Conservation (phyloP, 2,888 invertebrate species). For the Chloromyia formosa region DNA sequence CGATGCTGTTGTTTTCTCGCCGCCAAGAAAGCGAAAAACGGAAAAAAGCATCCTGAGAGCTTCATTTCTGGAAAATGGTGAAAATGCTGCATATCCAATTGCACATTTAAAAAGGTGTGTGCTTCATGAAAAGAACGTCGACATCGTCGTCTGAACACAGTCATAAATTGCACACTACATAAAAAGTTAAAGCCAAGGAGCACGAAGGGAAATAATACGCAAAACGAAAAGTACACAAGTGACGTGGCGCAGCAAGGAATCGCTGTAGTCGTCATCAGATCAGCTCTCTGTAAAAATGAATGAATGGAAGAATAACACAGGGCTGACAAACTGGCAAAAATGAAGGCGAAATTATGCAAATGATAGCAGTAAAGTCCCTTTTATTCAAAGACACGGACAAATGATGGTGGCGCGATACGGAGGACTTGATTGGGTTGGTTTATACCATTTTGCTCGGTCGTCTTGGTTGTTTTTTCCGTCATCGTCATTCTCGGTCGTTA, state of each 20-base stretch:
- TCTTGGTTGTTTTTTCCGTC: too few species aligned
- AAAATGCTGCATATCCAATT: not conserved
- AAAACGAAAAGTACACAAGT: not conserved
- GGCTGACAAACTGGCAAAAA: constrained; percentile 39
- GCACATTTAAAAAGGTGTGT: not conserved
- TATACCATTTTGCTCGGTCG: not conserved
- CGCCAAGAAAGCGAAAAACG: not conserved
- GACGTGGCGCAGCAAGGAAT: not conserved
- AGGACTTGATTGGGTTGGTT: constrained; percentile 26
- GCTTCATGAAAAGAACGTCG: not conserved
- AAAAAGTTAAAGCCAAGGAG: not conserved
- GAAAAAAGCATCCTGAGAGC: not conserved
- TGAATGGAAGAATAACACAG: constrained; percentile 20
- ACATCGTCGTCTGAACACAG: not conserved
- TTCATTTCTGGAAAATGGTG: not conserved
- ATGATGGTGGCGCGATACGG: constrained; percentile 19
- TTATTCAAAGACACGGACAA: constrained; percentile 30
- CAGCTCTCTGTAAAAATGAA: not conserved
- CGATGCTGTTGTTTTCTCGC: not conserved
- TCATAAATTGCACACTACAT: not conserved
- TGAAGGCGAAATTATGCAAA: constrained; percentile 42
- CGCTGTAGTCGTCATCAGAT: too few species aligned
- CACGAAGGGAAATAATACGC: not conserved
- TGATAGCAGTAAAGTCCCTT: constrained; percentile 40
- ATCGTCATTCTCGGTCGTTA: not conserved